These are phyloP conservation scores for Ptilodon capucinus DNA, from an alignment of 2,888 invertebrate species.

Conservation along the genomic window DNA sequence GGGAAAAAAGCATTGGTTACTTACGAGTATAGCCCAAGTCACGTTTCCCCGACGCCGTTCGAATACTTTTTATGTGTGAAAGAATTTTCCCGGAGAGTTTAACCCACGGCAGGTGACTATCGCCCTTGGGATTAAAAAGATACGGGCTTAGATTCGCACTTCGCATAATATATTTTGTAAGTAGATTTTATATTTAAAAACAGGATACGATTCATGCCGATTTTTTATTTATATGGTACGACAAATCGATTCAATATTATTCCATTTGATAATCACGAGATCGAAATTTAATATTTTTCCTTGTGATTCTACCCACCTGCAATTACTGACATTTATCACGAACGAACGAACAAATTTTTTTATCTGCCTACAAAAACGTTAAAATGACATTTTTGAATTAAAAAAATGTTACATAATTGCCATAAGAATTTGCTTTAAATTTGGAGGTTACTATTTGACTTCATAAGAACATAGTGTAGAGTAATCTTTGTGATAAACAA, in stretches of 20 bases:
- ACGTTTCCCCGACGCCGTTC: conserved; percentile 17
- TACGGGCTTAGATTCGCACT: background rate
- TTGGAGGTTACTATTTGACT: no score
- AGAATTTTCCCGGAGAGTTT: conserved; percentile 11
- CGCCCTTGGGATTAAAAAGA: conserved; percentile 9
- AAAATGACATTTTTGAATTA: no score
- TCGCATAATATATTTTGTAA: background rate
- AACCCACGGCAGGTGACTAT: conserved; percentile 4
- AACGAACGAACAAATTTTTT: no score
- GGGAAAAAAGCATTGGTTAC: conserved; percentile 8
- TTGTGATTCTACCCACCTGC: no score
- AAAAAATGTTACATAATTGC: background rate
- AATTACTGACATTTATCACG: no score
- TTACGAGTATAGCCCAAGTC: conserved; percentile 12
- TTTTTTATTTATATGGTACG: no score
- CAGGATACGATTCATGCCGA: background rate
- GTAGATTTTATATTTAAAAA: background rate
- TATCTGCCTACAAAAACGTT: no score
- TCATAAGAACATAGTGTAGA: no score
- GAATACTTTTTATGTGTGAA: conserved; percentile 22
- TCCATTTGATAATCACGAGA: no score
- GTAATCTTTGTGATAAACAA: no score
- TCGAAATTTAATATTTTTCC: no score
- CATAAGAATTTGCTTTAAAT: no score
- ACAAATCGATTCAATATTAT: background rate